phyloP scores from a whole-genome alignment of 23 tunicate genomes.

The Styela plicata region DNA sequence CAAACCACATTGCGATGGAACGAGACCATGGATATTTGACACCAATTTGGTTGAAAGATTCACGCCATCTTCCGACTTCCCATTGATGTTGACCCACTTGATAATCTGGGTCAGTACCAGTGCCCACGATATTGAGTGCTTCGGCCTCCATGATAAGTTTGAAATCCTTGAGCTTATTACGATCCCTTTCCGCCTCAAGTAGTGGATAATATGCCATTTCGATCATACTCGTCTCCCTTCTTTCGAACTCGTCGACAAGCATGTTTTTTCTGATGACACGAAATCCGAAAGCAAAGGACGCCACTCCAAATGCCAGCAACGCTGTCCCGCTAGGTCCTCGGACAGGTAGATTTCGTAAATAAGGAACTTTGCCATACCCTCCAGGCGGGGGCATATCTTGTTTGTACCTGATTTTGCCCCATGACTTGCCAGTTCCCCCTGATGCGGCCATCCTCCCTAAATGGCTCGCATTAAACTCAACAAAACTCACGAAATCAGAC shows the following conservation, averaged over 20 bases:
- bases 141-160: conserved; percentile 83
- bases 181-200: conserved; percentile 83
- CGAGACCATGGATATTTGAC: background rate
- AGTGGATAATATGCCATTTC: conserved; percentile 47
- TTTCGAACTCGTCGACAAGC: background rate
- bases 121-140: conserved; percentile 89
- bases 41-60: background rate
- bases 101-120: conserved; percentile 68
- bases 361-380: conserved; percentile 77
- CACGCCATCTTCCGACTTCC: conserved; percentile 1
- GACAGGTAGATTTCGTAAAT: conserved; percentile 65
- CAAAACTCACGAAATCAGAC: too few species aligned
- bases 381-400: conserved; percentile 96
- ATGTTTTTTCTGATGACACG: background rate
- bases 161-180: conserved; percentile 32
- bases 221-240: conserved; percentile 36
- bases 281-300: conserved; percentile 20
- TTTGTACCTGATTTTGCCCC: conserved; percentile 64
- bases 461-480: too few species aligned
- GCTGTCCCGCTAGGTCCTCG: conserved; percentile 60
- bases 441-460: background rate
- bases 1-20: conserved; percentile 15
- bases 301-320: conserved; percentile 34
- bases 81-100: conserved; percentile 29
- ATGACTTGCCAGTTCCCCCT: background rate